These are phyloP conservation scores for Drosophila melanica DNA, from an alignment of 1,140 invertebrate species.

Conservation along the genomic window DNA sequence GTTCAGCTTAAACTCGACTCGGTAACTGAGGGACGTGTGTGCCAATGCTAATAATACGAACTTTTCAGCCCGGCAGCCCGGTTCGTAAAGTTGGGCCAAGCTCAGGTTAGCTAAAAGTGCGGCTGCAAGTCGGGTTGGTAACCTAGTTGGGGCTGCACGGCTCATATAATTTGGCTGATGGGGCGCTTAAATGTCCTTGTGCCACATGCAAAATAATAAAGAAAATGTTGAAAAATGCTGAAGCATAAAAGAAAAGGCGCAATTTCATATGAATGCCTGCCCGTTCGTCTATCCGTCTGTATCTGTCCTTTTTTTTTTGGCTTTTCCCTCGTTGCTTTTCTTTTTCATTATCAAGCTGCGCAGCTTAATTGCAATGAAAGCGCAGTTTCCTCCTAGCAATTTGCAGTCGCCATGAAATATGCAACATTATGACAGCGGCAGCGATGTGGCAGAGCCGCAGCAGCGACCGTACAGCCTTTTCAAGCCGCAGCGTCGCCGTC, in stretches of 20 bases:
- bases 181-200: slow-evolving; percentile 50
- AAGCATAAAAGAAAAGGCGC: slow-evolving; percentile 19
- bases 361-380: slow-evolving; percentile 79
- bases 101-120: slow-evolving; percentile 22
- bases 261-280: slow-evolving; percentile 27
- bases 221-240: slow-evolving; percentile 7
- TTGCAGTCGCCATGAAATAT: slow-evolving; percentile 67
- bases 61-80: slow-evolving; percentile 23
- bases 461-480: slow-evolving; percentile 20
- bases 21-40: slow-evolving; percentile 2
- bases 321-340: slow-evolving; percentile 26
- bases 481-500: slow-evolving; percentile 9
- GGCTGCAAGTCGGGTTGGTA: slow-evolving; percentile 28
- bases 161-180: slow-evolving; percentile 40
- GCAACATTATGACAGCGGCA: slow-evolving; percentile 45
- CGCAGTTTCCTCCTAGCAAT: slow-evolving; percentile 68
- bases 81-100: slow-evolving; percentile 44
- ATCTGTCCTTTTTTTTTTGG: slow-evolving; percentile 16
- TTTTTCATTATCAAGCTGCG: slow-evolving; percentile 73
- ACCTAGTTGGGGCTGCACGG: slow-evolving; percentile 55
- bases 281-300: background rate
- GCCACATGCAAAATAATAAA: slow-evolving; percentile 57
- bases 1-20: slow-evolving; percentile 14
- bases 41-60: slow-evolving; percentile 33
- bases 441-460: background rate